Percentiles rank a stretch among this genome's conserved stretches.
Evolutionary conservation across 2,888 invertebrate species (phyloP).

Genomic region (Lithosia quadra): DNA sequence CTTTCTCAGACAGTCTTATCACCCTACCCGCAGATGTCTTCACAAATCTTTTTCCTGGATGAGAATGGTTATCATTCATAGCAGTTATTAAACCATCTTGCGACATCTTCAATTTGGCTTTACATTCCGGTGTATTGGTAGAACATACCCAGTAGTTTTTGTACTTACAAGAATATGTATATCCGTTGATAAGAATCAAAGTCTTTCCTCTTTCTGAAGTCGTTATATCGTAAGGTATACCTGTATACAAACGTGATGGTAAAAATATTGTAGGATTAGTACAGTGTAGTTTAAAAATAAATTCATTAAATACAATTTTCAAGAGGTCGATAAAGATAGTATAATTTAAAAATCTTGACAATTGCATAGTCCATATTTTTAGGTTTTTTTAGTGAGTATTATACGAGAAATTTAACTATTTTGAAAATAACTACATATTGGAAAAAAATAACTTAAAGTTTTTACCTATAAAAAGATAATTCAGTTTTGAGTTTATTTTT

Average conservation of each 20-base stretch:
- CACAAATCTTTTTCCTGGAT: slow-evolving; percentile 26
- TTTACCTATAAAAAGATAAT: too few relatives aligned
- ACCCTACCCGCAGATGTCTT: slow-evolving; percentile 9
- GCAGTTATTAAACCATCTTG: background rate
- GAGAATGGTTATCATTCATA: slow-evolving; percentile 35
- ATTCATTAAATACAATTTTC: too few relatives aligned
- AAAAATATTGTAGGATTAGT: background rate
- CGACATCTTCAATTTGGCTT: slow-evolving; percentile 27
- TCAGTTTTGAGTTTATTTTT: too few relatives aligned
- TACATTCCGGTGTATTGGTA: slow-evolving; percentile 33
- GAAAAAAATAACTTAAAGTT: too few relatives aligned
- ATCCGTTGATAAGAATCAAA: slow-evolving; percentile 56
- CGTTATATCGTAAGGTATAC: slow-evolving; percentile 40
- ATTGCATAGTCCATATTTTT: too few relatives aligned
- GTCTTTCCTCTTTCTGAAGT: slow-evolving; percentile 56
- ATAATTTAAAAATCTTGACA: too few relatives aligned
- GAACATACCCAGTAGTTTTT: slow-evolving; percentile 54
- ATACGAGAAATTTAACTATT: too few relatives aligned
- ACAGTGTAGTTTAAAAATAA: too few relatives aligned
- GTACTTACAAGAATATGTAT: slow-evolving; percentile 51
- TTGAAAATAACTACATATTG: too few relatives aligned
- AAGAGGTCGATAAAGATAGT: too few relatives aligned
- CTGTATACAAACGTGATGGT: background rate
- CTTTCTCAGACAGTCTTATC: background rate
- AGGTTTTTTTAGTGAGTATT: too few relatives aligned